Conservation (phyloP, 2,888 invertebrate species). For the Macaria liturata region DNA sequence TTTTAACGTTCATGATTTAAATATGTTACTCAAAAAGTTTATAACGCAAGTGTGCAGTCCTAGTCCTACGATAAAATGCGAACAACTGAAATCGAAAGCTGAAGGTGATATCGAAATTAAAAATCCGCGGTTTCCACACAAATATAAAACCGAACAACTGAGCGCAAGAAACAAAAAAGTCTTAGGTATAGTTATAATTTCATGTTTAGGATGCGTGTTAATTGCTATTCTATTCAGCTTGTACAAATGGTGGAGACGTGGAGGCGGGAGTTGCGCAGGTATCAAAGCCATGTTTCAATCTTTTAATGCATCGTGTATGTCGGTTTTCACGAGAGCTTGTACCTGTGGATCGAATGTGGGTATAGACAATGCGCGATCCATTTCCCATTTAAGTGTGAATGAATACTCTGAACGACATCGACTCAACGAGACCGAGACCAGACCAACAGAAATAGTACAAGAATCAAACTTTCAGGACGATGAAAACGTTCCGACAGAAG, state of each 20-base stretch:
- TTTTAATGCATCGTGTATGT: slow-evolving; percentile 62
- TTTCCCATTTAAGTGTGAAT: slow-evolving; percentile 83
- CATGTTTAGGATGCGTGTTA: slow-evolving; percentile 76
- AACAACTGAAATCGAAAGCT: slow-evolving; percentile 71
- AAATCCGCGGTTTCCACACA: slow-evolving; percentile 75
- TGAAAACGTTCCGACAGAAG: slow-evolving; percentile 65
- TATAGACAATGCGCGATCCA: slow-evolving; percentile 83
- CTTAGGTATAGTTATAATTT: slow-evolving; percentile 78
- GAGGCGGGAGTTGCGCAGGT: slow-evolving; percentile 75
- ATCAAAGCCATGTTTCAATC: slow-evolving; percentile 68
- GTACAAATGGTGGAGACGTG: slow-evolving; percentile 82
- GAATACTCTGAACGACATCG: slow-evolving; percentile 85
- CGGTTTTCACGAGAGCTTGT: slow-evolving; percentile 65
- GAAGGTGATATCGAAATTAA: slow-evolving; percentile 60
- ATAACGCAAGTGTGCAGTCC: slow-evolving; percentile 83
- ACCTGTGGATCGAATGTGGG: slow-evolving; percentile 70
- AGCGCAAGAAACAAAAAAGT: slow-evolving; percentile 67
- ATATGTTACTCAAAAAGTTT: slow-evolving; percentile 85
- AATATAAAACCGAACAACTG: slow-evolving; percentile 48
- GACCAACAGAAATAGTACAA: slow-evolving; percentile 67
- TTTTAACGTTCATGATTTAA: slow-evolving; percentile 85
- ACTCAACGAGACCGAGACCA: slow-evolving; percentile 83
- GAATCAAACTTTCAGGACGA: slow-evolving; percentile 60
- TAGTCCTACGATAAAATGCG: slow-evolving; percentile 80
- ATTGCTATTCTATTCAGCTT: slow-evolving; percentile 81